Percentiles rank a stretch among this genome's conserved stretches.
Conservation (phyloP, 2,888 invertebrate genomes). For the Zhuqinia jingwanae region DNA sequence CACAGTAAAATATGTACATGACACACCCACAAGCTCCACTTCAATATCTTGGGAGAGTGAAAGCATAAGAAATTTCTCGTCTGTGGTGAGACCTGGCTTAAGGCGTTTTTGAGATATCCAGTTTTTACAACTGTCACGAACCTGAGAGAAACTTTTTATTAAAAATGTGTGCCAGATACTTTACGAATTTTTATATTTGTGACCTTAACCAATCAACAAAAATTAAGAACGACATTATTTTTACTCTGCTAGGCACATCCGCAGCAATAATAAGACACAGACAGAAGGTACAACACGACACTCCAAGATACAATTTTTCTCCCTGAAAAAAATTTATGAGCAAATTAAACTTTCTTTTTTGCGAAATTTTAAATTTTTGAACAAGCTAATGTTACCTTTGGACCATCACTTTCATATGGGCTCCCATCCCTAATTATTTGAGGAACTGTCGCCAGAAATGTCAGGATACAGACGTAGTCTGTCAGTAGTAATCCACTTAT, state of each 20-base stretch:
- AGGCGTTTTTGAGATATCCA: not conserved
- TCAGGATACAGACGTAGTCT: not conserved
- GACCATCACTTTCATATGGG: not conserved
- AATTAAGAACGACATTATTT: not conserved
- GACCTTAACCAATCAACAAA: no score
- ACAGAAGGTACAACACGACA: not conserved
- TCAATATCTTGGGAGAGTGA: slow-evolving; percentile 10
- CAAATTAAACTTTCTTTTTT: not conserved
- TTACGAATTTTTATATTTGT: no score
- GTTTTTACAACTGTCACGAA: not conserved
- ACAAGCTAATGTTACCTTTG: not conserved
- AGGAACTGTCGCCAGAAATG: not conserved
- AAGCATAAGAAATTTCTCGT: not conserved
- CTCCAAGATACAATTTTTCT: not conserved
- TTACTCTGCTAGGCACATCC: not conserved
- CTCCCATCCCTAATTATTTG: not conserved
- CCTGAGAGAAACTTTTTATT: not conserved
- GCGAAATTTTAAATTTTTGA: not conserved
- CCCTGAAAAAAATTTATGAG: not conserved
- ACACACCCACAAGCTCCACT: not conserved
- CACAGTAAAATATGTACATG: not conserved
- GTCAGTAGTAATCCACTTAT: not conserved
- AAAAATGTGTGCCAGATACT: no score
- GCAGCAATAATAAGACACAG: not conserved
- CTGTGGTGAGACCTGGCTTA: not conserved